Conservation (phyloP, 2,888 invertebrate species). For the Synanthedon andrenaeformis region DNA sequence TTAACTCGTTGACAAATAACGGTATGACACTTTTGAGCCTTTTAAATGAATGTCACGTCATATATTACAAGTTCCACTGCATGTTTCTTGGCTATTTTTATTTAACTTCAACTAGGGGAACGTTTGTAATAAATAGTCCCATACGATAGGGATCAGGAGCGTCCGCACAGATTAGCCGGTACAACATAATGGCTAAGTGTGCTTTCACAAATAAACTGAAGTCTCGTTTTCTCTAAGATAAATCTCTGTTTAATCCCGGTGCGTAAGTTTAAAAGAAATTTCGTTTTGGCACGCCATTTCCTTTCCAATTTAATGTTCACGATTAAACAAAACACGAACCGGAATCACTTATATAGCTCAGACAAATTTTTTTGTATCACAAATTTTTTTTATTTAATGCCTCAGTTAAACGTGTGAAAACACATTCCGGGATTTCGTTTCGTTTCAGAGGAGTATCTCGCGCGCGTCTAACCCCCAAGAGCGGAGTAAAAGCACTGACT, state of each 20-base stretch:
- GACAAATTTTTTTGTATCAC: constrained; percentile 29
- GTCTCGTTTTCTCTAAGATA: constrained; percentile 37
- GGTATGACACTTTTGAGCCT: constrained; percentile 40
- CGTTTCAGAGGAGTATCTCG: constrained; percentile 14
- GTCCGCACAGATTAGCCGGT: constrained; percentile 33
- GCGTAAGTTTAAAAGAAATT: constrained; percentile 39
- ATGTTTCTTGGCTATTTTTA: constrained; percentile 43
- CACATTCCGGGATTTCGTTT: constrained; percentile 30
- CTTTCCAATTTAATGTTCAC: constrained; percentile 26
- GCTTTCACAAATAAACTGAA: constrained; percentile 39
- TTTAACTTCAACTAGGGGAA: constrained; percentile 28
- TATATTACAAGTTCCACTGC: constrained; percentile 37
- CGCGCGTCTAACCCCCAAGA: constrained; percentile 29
- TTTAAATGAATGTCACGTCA: constrained; percentile 44
- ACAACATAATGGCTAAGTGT: constrained; percentile 33
- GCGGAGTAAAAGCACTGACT: constrained; percentile 50
- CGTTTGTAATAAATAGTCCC: constrained; percentile 35
- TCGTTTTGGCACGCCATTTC: constrained; percentile 32
- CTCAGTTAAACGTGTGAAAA: not conserved
- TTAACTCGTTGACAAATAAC: constrained; percentile 62
- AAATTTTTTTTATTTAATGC: constrained; percentile 20
- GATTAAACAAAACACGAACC: constrained; percentile 13
- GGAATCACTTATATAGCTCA: constrained; percentile 21
- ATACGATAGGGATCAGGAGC: constrained; percentile 21
- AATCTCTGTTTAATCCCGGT: constrained; percentile 38